These are phyloP conservation scores for Enteromius thamalakanensis DNA, from an alignment of 2,797 vertebrate genomes.

Conservation along the genomic window DNA sequence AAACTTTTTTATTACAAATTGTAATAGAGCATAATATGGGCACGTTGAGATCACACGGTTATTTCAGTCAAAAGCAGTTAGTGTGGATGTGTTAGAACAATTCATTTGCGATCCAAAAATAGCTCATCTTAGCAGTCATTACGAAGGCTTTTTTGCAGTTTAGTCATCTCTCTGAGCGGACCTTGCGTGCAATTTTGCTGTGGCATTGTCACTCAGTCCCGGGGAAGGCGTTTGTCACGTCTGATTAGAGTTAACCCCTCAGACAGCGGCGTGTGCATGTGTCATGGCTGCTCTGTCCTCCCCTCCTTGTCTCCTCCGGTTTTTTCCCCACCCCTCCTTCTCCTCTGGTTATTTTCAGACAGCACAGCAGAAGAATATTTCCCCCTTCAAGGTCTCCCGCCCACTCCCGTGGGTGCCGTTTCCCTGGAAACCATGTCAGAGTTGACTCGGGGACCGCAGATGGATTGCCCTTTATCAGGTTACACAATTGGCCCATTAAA, in stretches of 20 bases:
- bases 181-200: neutral
- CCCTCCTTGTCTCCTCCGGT: conserved; percentile 32
- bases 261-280: conserved; percentile 70
- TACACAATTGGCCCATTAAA: conserved; percentile 79
- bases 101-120: neutral
- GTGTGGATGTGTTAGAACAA: neutral
- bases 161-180: conserved; percentile 8
- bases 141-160: neutral
- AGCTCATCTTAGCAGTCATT: neutral
- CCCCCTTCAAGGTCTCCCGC: conserved; percentile 75
- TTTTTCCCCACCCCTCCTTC: conserved; percentile 61
- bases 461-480: conserved; percentile 83
- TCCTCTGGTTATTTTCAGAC: conserved; percentile 65
- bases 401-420: conserved; percentile 78
- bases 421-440: conserved; percentile 85
- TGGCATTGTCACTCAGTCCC: conserved; percentile 48
- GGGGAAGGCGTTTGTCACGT: conserved; percentile 66
- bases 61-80: neutral
- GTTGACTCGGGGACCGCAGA: conserved; percentile 81
- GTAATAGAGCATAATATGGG: neutral
- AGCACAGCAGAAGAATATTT: conserved; percentile 74
- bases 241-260: conserved; percentile 79
- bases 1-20: neutral
- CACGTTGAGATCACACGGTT: neutral
- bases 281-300: conserved; percentile 54